A percentile compares a stretch with the other conserved stretches of the same genome.
phyloP scores from a whole-genome alignment of 2,888 invertebrate genomes.

The Odontocolon sp. region DNA sequence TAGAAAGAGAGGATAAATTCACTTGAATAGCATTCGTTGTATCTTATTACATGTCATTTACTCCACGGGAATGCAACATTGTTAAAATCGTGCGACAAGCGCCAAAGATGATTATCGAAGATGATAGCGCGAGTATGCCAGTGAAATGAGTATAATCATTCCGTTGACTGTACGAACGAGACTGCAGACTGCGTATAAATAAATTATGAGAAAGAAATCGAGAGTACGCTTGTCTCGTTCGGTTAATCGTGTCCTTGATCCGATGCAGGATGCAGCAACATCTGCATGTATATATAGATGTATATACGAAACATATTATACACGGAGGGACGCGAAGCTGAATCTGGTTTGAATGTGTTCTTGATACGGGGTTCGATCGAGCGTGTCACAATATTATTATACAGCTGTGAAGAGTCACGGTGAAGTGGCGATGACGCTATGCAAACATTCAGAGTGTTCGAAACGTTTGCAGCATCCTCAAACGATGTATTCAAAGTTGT shows the following conservation, averaged over 20 bases:
- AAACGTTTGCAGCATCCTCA: no score
- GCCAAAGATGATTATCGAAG: constrained; percentile 35
- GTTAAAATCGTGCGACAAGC: constrained; percentile 40
- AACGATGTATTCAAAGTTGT: no score
- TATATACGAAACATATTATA: not conserved
- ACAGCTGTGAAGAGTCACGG: not conserved
- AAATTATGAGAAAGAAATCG: constrained; percentile 51
- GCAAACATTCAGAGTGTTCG: no score
- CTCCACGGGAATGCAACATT: constrained; percentile 16
- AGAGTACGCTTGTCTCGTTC: constrained; percentile 56
- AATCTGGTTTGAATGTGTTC: constrained; percentile 2
- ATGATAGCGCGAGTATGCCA: constrained; percentile 27
- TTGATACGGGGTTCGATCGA: constrained; percentile 22
- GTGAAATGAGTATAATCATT: constrained; percentile 8
- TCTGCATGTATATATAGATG: not conserved
- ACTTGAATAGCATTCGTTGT: constrained; percentile 21
- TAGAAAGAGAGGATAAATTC: not conserved
- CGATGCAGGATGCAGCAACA: not conserved
- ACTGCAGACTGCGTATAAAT: constrained; percentile 16
- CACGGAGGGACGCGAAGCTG: not conserved
- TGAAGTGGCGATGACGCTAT: no score
- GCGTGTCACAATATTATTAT: constrained; percentile 30
- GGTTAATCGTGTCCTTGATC: constrained; percentile 50
- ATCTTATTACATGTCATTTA: constrained; percentile 24
- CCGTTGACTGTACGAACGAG: not conserved